Evolutionary conservation across 2,797 vertebrate species (phyloP).

Genomic region (Macroramphosus scolopax): DNA sequence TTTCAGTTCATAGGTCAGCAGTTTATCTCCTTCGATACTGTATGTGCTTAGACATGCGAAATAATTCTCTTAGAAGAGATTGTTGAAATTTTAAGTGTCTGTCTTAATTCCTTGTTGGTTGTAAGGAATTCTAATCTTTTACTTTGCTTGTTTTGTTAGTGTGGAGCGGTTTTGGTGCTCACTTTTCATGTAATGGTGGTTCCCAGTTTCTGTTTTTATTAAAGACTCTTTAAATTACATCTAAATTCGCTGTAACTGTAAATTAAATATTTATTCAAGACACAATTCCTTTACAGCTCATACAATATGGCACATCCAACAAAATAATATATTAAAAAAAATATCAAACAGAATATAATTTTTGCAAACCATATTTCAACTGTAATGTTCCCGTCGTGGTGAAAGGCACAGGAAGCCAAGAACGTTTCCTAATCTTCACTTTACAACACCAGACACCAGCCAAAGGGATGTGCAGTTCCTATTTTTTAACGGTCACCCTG

Average conservation of each 20-base stretch:
- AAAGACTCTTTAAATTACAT: conserved; percentile 53
- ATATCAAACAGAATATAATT: conserved; percentile 14
- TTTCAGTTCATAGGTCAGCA: conserved; percentile 30
- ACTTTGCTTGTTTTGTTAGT: conserved; percentile 18
- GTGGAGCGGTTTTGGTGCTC: background rate
- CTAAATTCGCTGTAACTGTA: conserved; percentile 8
- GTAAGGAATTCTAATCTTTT: conserved; percentile 13
- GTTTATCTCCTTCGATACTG: conserved; percentile 10
- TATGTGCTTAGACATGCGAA: conserved; percentile 8
- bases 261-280: conserved; percentile 60
- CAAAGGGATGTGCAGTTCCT: background rate
- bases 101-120: conserved; percentile 25
- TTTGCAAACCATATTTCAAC: conserved; percentile 20
- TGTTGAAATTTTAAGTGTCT: background rate
- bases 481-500: no score
- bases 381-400: background rate
- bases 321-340: conserved; percentile 9
- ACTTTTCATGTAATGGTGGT: conserved; percentile 28
- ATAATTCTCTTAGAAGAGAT: background rate
- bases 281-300: conserved; percentile 18
- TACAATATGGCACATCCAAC: conserved; percentile 48
- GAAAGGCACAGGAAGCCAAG: conserved; percentile 46
- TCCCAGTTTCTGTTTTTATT: conserved; percentile 57
- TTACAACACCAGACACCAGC: no score
- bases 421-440: conserved; percentile 9